Evolutionary conservation across 2,113 vertebrate species (phyloP).

Genomic region (Alexandromys fortis): DNA sequence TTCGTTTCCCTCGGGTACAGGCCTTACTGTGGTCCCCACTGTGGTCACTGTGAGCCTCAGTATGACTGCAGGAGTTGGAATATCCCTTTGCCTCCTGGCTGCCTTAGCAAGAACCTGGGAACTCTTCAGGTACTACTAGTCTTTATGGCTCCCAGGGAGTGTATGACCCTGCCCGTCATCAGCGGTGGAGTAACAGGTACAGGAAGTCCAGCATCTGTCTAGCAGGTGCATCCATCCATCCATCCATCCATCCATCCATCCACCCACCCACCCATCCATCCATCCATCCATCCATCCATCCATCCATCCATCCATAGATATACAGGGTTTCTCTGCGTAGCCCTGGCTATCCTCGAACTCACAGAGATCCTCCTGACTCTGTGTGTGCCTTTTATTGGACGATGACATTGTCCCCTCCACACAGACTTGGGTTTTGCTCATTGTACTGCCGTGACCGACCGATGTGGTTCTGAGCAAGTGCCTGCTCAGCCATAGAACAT

Average conservation of each 20-base stretch:
- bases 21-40: background rate
- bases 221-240: background rate
- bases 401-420: background rate
- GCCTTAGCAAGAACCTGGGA: background rate
- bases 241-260: background rate
- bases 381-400: background rate
- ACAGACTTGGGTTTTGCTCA: background rate
- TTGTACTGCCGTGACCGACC: background rate
- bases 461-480: background rate
- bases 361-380: background rate
- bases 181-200: rapidly evolving
- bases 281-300: background rate
- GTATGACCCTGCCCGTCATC: background rate
- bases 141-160: no score
- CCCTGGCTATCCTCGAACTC: background rate
- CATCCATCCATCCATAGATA: background rate
- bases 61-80: background rate
- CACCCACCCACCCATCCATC: background rate
- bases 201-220: background rate
- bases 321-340: background rate
- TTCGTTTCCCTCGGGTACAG: background rate
- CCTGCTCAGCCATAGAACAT: background rate
- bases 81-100: background rate
- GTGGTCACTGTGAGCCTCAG: background rate
- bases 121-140: background rate